phyloP scores from a whole-genome alignment of 2,113 vertebrate species.

The Copsychus sechellarum region DNA sequence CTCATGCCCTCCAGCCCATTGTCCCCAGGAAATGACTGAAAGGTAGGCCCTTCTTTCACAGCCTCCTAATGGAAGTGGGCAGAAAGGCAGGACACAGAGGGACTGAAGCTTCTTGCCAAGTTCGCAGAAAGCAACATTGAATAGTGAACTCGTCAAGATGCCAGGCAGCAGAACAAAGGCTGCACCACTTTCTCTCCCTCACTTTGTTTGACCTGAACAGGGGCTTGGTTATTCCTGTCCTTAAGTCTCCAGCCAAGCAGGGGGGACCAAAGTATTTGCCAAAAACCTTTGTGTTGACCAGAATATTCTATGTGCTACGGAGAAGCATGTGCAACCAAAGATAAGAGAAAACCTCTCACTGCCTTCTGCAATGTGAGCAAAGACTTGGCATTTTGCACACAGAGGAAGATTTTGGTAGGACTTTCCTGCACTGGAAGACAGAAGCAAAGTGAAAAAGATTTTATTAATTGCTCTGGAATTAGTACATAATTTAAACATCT shows the following conservation, averaged over 20 bases:
- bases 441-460: background rate
- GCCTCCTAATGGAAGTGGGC: background rate
- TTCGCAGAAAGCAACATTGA: background rate
- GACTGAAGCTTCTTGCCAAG: background rate
- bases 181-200: background rate
- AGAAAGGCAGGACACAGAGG: background rate
- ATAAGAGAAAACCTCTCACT: background rate
- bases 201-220: background rate
- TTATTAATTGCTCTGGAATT: background rate
- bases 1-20: fast-evolving
- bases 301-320: background rate
- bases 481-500: background rate
- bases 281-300: background rate
- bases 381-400: background rate
- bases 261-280: background rate
- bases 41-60: background rate
- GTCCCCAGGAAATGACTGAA: background rate
- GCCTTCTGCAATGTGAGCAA: background rate
- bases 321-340: background rate
- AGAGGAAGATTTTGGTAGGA: background rate
- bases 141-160: fast-evolving
- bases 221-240: background rate
- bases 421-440: background rate
- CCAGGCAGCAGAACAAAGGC: background rate
- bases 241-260: background rate